Conservation (phyloP, 2,888 invertebrate species). For the Drosophila sordidula region DNA sequence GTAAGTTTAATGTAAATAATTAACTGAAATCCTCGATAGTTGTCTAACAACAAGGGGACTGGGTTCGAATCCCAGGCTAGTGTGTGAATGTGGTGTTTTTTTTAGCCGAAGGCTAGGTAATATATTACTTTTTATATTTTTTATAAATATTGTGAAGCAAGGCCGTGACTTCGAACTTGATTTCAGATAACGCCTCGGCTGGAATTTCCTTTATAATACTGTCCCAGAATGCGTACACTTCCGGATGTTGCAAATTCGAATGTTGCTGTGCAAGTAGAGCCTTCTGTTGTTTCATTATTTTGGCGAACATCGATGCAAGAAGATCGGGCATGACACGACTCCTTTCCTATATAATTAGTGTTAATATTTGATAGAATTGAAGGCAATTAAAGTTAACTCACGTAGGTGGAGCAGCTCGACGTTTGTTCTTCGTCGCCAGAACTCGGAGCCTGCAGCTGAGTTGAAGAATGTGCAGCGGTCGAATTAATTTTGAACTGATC, state of each 20-base stretch:
- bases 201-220: slow-evolving; percentile 34
- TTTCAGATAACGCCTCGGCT: slow-evolving; percentile 26
- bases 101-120: too few relatives aligned
- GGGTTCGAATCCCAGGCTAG: too few relatives aligned
- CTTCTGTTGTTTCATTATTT: slow-evolving; percentile 24
- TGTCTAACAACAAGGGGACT: too few relatives aligned
- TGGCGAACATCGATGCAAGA: slow-evolving; percentile 10
- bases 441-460: neutral
- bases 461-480: neutral
- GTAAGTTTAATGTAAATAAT: neutral
- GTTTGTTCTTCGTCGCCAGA: slow-evolving; percentile 18
- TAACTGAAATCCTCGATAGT: too few relatives aligned
- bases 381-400: neutral
- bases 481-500: neutral
- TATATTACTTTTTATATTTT: slow-evolving; percentile 27
- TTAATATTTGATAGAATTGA: neutral
- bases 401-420: slow-evolving; percentile 2
- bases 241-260: slow-evolving; percentile 8
- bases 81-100: too few relatives aligned
- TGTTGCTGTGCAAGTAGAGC: neutral
- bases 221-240: slow-evolving; percentile 33
- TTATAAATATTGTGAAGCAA: slow-evolving; percentile 28
- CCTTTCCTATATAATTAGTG: slow-evolving; percentile 3
- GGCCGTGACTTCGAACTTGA: slow-evolving; percentile 35
- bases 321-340: slow-evolving; percentile 4